Evolutionary conservation across 2,113 vertebrate species (phyloP).

Genomic region (Protomyctophum bolini): DNA sequence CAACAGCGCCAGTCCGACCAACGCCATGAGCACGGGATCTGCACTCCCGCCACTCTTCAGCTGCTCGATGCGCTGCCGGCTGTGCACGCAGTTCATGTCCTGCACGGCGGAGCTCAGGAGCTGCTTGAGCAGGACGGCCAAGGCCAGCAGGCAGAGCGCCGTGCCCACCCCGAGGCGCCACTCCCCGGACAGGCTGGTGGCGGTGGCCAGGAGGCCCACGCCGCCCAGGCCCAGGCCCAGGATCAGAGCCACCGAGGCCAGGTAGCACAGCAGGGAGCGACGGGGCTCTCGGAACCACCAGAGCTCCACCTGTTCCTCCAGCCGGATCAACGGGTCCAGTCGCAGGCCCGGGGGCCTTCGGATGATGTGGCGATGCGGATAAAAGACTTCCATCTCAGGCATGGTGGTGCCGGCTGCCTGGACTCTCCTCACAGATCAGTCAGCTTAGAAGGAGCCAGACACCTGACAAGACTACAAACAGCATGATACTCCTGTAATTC

Average conservation of each 20-base stretch:
- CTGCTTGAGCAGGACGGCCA: conserved; percentile 92
- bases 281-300: conserved; percentile 95
- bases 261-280: conserved; percentile 88
- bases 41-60: conserved; percentile 90
- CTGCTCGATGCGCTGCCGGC: conserved; percentile 85
- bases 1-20: conserved; percentile 84
- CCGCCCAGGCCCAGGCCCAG: conserved; percentile 87
- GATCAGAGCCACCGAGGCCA: conserved; percentile 86
- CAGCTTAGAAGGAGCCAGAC: background rate
- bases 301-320: conserved; percentile 92
- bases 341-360: conserved; percentile 29
- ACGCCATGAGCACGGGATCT: conserved; percentile 84
- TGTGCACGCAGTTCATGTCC: conserved; percentile 96
- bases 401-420: conserved; percentile 38
- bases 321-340: conserved; percentile 64
- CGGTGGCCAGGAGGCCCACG: conserved; percentile 88
- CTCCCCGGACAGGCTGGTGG: conserved; percentile 84
- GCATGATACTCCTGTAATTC: conserved; percentile 44
- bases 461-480: conserved; percentile 73
- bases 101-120: conserved; percentile 96
- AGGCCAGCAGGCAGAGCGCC: conserved; percentile 89
- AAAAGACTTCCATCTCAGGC: conserved; percentile 77
- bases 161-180: conserved; percentile 92
- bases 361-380: conserved; percentile 51
- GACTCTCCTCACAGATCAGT: background rate